Base-by-base conservation (phyloP, 2,888 invertebrate genomes). In the Ophraella communa region DNA sequence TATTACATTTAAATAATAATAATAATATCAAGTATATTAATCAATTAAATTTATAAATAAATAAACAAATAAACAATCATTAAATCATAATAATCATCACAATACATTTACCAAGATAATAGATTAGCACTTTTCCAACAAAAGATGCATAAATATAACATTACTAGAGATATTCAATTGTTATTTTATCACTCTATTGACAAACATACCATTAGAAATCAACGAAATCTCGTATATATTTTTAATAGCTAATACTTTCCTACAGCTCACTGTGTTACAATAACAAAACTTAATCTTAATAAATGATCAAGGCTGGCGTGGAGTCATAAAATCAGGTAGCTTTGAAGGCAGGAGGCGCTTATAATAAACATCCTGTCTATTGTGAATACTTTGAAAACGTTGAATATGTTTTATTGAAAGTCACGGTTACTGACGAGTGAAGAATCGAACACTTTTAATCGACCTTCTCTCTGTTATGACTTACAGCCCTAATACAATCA, bases 341-440 rank as follows among this genome's bases (percentile, higher is more conserved):
- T 45, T 44, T 56, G 47, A 62, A 56, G 62, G 61, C 56, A 61
- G 61, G 60, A 63, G 69, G 68, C 65, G 66, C 64, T 67, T 64
- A 76, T 76, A 77, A 77, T 77, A 76, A 76, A 77, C 77, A 77
- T 77, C 77, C 77, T 76, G 77, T 73, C 76, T 73, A 76, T 77
- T 77, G 76, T 76, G 66, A 66, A 63, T 52, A 62, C 64, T 65
- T 68, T 69, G 64, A 52, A 51, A 62, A 64, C 67, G 72, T 70
- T 67, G 65, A 63, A 72, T 72, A 72, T 69, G 72, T 72, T 72
- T 74, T 74, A 75, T 74, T 73, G 73, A 72, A 74, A 75, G 74
- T 74, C 74, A 75, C 71, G 73, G 68, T 67, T 53, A 44, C 59
- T 62, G 65, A 65, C 62, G 62, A 64, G 52, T 66, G 58, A 62